Evolutionary conservation across 23 tunicate species (phyloP), one percentile per base, ranked within the genome.

Genomic region (Halocynthia roretzi): DNA sequence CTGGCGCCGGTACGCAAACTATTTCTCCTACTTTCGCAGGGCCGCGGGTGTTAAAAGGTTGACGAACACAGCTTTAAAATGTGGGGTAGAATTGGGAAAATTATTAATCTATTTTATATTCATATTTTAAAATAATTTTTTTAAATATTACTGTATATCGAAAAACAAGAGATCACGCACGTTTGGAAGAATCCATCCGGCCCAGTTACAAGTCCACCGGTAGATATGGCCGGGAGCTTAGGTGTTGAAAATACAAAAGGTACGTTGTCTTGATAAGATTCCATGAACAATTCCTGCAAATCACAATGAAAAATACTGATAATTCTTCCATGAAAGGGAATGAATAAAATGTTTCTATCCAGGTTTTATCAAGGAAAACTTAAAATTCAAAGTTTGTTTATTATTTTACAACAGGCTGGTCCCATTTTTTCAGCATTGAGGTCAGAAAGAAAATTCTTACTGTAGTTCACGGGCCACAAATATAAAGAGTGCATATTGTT

Each of bases 221-320:
- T 50, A 50, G 80, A 14, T 48, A 85, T 85, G 51, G 66, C 72
- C 11, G 93, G 93, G 17, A 87, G 60, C 50, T 87, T 87, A 0
- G 93, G 84, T 17, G 86, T 58, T 23, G 93, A 66, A 31, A 86
- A 76, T 57, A 65, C 61, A 58, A 87, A 82, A 10, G 86, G 52
- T 10, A 80, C 77, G 50, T 82, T 81, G 68, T 87, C 93, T 77
- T 87, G 93, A 71, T 81, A 87, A 61, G 80, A 87, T 21, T 86
- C 76, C 93, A 87, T 7, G 10, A 14, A 11, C n/a, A 44, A 50
- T 67, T 15, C 23, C 50, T 49, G 51, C 73, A 18, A 22, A 53
- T 69, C 18, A 53, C 71, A 67, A 18, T 23, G 19, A 9, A 69
- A 69, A 9, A 53, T 49, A 54, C 73, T 69, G 73, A 69, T 8